Percentiles rank a stretch among this genome's conserved stretches.
phyloP scores from a whole-genome alignment of 2,888 invertebrate species.

The Temnothorax unifasciatus region DNA sequence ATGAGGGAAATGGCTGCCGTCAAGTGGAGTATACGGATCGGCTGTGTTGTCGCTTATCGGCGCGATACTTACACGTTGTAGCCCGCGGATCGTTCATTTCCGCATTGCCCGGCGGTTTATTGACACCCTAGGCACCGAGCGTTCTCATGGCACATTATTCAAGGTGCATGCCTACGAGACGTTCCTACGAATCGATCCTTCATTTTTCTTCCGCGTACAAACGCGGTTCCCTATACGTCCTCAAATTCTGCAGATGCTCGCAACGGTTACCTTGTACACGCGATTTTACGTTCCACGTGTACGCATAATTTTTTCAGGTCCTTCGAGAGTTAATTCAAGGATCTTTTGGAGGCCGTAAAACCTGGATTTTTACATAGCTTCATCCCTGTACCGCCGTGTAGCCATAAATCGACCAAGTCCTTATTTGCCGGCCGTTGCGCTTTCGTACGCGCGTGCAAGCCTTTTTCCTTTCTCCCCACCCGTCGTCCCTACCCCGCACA shows the following conservation, averaged over 20 bases:
- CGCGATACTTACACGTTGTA: not conserved
- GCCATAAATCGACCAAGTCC: not conserved
- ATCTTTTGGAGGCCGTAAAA: not conserved
- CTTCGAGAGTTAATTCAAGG: not conserved
- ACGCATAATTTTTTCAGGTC: not conserved
- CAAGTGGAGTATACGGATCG: constrained; percentile 28
- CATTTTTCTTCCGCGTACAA: not conserved
- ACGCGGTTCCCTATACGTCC: not conserved
- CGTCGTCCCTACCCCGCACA: too few relatives aligned
- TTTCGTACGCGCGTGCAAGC: not conserved
- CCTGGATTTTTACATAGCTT: not conserved
- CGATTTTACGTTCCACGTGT: not conserved
- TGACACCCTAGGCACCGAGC: not conserved
- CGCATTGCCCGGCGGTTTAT: constrained; percentile 24
- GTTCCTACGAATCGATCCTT: not conserved
- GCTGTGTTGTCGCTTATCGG: not conserved
- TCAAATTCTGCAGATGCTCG: not conserved
- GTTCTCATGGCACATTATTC: not conserved
- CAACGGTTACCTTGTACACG: not conserved
- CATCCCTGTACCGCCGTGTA: not conserved
- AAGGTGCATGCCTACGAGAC: constrained; percentile 6
- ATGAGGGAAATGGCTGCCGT: constrained; percentile 17
- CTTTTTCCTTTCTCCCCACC: too few relatives aligned
- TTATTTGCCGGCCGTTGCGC: not conserved
- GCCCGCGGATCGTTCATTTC: constrained; percentile 9